These are phyloP conservation scores for Merluccius polli DNA, from an alignment of 2,797 vertebrate genomes.

Conservation along the genomic window DNA sequence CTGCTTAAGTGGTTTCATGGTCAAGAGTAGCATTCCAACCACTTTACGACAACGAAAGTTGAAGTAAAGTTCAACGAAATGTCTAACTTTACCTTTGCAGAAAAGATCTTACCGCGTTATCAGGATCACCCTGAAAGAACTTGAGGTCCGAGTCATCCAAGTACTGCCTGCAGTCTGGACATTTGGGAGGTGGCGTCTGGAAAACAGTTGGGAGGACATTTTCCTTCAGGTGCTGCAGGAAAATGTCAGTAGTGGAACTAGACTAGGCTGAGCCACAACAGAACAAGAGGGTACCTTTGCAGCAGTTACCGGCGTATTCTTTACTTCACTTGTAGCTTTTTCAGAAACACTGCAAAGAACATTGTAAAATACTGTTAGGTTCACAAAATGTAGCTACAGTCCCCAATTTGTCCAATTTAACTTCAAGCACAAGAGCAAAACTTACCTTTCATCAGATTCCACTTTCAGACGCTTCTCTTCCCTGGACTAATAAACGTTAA, in stretches of 20 bases:
- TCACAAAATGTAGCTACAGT: too few species aligned
- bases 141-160: conserved; percentile 92
- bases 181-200: conserved; percentile 85
- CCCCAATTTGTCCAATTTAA: background rate
- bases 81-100: too few species aligned
- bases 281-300: conserved; percentile 73
- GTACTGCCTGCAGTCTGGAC: conserved; percentile 87
- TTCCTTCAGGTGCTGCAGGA: background rate
- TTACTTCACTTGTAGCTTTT: conserved; percentile 65
- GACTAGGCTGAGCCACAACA: background rate
- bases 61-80: too few species aligned
- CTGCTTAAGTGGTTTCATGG: too few species aligned
- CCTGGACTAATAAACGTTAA: conserved; percentile 56
- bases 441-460: conserved; percentile 77
- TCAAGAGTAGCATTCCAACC: background rate
- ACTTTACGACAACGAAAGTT: too few species aligned
- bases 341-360: conserved; percentile 59
- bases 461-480: conserved; percentile 89
- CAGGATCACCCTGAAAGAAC: conserved; percentile 90
- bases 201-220: background rate
- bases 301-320: conserved; percentile 54
- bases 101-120: conserved; percentile 78
- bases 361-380: background rate
- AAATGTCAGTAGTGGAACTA: background rate
- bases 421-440: background rate